phyloP scores from a whole-genome alignment of 2,797 vertebrate genomes.

The Notolabrus celidotus region DNA sequence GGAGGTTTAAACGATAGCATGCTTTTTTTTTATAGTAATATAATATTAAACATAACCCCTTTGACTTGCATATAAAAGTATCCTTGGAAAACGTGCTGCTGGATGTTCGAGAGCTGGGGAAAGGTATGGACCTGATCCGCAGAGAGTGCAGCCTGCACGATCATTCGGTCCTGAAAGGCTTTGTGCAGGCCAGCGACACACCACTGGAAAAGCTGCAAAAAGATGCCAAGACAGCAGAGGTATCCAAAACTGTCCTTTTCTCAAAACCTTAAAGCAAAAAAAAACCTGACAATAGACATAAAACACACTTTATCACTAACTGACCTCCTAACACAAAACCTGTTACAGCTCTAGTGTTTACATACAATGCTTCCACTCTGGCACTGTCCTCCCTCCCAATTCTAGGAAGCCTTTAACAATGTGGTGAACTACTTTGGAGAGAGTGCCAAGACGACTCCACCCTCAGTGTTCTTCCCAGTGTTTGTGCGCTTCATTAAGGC shows the following conservation, averaged over 20 bases:
- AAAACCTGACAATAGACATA: conserved; percentile 22
- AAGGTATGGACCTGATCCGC: conserved; percentile 96
- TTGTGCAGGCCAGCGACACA: conserved; percentile 89
- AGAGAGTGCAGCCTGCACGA: conserved; percentile 94
- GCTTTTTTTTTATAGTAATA: too few species aligned
- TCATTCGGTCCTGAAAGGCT: conserved; percentile 91
- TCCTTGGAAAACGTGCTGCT: conserved; percentile 97
- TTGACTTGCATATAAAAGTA: conserved; percentile 79
- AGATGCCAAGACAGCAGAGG: conserved; percentile 94
- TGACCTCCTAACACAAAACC: conserved; percentile 25
- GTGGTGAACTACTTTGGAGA: conserved; percentile 98
- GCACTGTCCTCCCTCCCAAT: conserved; percentile 51
- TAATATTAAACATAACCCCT: conserved; percentile 3
- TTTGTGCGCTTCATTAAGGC: conserved; percentile 97
- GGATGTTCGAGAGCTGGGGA: conserved; percentile 95
- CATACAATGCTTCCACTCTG: conserved; percentile 52
- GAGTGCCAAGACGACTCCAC: conserved; percentile 96
- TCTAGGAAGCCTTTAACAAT: conserved; percentile 95
- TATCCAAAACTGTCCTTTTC: conserved; percentile 52
- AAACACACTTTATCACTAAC: conserved; percentile 7
- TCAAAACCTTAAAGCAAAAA: conserved; percentile 19
- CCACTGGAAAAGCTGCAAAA: conserved; percentile 95
- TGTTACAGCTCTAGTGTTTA: conserved; percentile 46
- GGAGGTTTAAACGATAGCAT: too few species aligned
- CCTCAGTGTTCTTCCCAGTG: conserved; percentile 97